Conservation (phyloP, 2,113 vertebrate genomes). For the Carassius auratus region DNA sequence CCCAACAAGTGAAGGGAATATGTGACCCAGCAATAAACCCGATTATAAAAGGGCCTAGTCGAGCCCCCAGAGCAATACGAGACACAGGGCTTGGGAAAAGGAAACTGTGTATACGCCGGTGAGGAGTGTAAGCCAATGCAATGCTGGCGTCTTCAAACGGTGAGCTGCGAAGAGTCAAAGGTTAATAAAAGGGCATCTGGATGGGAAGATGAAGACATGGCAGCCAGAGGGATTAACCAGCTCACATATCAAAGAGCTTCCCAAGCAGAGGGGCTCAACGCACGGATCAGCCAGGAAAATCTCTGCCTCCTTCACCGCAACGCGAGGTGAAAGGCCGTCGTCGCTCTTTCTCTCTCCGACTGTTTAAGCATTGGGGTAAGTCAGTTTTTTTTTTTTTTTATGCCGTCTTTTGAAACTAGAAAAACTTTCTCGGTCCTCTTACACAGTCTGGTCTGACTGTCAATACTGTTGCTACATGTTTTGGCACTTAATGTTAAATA, state of each 20-base stretch:
- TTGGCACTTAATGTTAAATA: not conserved
- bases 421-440: not conserved
- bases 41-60: constrained; percentile 29
- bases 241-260: constrained; percentile 80
- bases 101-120: constrained; percentile 56
- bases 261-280: constrained; percentile 67
- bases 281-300: constrained; percentile 69
- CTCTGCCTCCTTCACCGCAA: constrained; percentile 69
- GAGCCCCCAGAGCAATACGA: constrained; percentile 59
- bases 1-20: constrained; percentile 42
- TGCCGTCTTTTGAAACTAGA: not conserved
- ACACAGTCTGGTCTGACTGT: not conserved
- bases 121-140: constrained; percentile 75
- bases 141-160: constrained; percentile 76
- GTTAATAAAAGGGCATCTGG: constrained; percentile 81
- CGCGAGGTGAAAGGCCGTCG: constrained; percentile 56
- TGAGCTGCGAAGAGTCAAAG: constrained; percentile 77
- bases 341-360: constrained; percentile 48
- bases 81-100: constrained; percentile 72
- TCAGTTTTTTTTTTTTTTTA: not conserved
- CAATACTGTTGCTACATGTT: not conserved
- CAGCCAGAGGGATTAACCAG: constrained; percentile 76
- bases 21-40: constrained; percentile 47
- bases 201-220: constrained; percentile 79
- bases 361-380: constrained; percentile 19